Evolutionary conservation across 2,113 vertebrate genomes (phyloP).

Genomic region (Nycticorax nycticorax): DNA sequence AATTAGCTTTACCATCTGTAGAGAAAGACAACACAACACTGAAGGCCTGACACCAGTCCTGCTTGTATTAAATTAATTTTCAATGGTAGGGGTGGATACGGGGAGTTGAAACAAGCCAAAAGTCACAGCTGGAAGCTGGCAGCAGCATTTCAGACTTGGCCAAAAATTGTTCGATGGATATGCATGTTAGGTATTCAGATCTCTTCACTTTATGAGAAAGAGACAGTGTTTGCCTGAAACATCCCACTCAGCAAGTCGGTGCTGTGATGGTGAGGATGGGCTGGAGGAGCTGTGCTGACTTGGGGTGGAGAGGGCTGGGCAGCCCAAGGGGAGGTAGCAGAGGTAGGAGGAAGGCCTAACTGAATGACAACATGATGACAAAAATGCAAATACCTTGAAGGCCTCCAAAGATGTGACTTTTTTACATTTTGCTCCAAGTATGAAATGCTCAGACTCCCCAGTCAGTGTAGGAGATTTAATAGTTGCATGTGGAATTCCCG

Average conservation of each 20-base stretch:
- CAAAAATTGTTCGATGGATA: neutral
- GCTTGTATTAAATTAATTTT: constrained; percentile 7
- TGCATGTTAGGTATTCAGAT: neutral
- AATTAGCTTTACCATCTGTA: neutral
- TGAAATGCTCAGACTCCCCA: neutral
- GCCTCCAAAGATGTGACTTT: neutral
- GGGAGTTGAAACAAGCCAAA: neutral
- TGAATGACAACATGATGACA: neutral
- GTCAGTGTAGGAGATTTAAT: neutral
- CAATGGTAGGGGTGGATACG: neutral
- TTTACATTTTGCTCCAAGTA: neutral
- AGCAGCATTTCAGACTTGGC: neutral
- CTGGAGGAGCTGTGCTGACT: neutral
- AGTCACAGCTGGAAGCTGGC: constrained; percentile 41
- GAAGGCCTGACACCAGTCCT: neutral
- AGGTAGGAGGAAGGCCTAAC: neutral
- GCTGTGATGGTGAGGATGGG: neutral
- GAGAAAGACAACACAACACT: neutral
- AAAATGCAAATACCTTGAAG: neutral
- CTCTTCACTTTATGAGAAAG: neutral
- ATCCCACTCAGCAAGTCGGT: fast-evolving
- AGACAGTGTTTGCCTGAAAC: neutral
- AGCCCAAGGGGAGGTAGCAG: neutral
- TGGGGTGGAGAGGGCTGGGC: fast-evolving
- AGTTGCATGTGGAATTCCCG: neutral